Evolutionary conservation across 1,140 invertebrate species (phyloP).

Genomic region (Pachypeltis micranthus): DNA sequence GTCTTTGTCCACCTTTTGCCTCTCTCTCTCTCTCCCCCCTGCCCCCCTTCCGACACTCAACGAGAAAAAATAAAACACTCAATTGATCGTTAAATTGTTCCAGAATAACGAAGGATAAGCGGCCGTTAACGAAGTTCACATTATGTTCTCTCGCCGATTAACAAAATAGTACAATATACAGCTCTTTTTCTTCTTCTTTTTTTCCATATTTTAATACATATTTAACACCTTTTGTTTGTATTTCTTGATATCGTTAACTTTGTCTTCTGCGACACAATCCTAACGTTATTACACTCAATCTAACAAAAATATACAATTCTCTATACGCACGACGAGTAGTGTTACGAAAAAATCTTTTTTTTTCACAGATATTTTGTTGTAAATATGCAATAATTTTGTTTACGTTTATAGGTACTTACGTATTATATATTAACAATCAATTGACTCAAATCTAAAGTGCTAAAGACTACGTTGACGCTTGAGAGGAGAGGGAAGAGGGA

Average conservation of each 20-base stretch:
- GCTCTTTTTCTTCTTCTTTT: neutral
- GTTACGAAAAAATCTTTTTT: neutral
- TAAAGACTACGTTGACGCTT: constrained; percentile 9
- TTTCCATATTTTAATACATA: neutral
- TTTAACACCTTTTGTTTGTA: neutral
- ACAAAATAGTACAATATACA: constrained; percentile 4
- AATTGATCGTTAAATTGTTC: too few species aligned
- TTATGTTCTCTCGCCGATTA: neutral
- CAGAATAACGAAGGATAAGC: too few species aligned
- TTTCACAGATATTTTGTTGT: neutral
- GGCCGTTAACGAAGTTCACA: too few species aligned
- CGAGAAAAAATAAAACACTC: too few species aligned
- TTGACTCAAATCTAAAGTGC: constrained; percentile 15
- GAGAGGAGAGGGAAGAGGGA: neutral
- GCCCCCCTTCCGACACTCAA: too few species aligned
- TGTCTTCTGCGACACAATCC: neutral
- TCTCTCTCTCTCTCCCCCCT: too few species aligned
- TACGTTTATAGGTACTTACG: constrained; percentile 14
- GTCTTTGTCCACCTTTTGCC: too few species aligned
- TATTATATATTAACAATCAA: constrained; percentile 9
- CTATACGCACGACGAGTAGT: constrained; percentile 18
- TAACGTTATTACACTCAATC: constrained; percentile 14
- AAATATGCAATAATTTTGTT: neutral
- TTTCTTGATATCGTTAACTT: too few species aligned
- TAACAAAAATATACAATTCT: constrained; percentile 22